Percentiles rank a stretch among this genome's conserved stretches.
Evolutionary conservation across 2,797 vertebrate genomes (phyloP).

Genomic region (Gambusia yucatana): DNA sequence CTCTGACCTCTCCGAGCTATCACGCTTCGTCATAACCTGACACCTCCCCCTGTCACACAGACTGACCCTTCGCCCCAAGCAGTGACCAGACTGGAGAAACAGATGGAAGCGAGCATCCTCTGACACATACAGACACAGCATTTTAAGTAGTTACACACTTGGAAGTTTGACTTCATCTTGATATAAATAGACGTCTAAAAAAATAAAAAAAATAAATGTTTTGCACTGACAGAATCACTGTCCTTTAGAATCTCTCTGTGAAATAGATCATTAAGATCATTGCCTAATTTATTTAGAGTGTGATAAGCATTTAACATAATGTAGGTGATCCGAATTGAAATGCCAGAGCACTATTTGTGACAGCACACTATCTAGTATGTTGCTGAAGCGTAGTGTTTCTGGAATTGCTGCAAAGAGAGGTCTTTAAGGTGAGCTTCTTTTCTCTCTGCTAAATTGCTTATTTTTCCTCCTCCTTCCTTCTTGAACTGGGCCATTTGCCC

Average conservation of each 20-base stretch:
- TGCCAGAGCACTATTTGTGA: slow-evolving; percentile 40
- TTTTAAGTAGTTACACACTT: slow-evolving; percentile 10
- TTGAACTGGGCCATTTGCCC: slow-evolving; percentile 73
- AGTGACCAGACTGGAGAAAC: slow-evolving; percentile 57
- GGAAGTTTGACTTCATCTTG: slow-evolving; percentile 11
- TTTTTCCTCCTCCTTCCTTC: slow-evolving; percentile 64
- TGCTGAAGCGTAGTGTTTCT: slow-evolving; percentile 51
- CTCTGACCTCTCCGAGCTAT: slow-evolving; percentile 44
- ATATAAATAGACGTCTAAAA: slow-evolving; percentile 1
- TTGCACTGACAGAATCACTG: not conserved
- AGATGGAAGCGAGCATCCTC: slow-evolving; percentile 50
- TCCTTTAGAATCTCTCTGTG: slow-evolving; percentile 1
- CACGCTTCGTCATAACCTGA: slow-evolving; percentile 61
- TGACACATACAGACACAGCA: slow-evolving; percentile 37
- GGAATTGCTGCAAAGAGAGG: slow-evolving; percentile 68
- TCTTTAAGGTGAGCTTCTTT: slow-evolving; percentile 70
- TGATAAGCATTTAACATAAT: slow-evolving; percentile 15
- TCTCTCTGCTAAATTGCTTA: slow-evolving; percentile 76
- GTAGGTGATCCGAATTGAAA: slow-evolving; percentile 10
- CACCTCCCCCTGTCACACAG: slow-evolving; percentile 65
- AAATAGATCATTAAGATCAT: slow-evolving; percentile 5
- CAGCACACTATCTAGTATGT: slow-evolving; percentile 57
- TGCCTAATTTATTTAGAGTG: slow-evolving; percentile 1
- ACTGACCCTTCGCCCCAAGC: slow-evolving; percentile 68
- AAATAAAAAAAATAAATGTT: slow-evolving; percentile 6